Conservation (phyloP, 2,797 vertebrate species). For the Tachyglossus aculeatus region DNA sequence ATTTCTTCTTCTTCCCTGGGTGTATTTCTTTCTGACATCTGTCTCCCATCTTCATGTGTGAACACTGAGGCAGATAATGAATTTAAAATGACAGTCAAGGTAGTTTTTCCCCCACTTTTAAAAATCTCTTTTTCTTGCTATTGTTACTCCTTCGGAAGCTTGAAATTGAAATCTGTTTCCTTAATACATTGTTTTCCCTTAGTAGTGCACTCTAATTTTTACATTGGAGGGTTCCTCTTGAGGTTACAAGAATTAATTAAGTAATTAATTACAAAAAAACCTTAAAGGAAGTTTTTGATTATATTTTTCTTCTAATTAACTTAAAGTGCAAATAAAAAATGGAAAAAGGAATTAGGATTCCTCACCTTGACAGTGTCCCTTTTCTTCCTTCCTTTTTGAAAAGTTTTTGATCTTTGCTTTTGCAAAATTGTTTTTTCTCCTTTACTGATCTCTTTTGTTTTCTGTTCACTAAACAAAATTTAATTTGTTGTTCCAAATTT, state of each 20-base stretch:
- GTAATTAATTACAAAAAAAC: neutral
- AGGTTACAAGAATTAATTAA: neutral
- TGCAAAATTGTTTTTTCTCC: neutral
- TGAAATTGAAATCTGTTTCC: constrained; percentile 27
- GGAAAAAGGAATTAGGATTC: neutral
- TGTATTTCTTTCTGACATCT: constrained; percentile 38
- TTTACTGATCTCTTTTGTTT: neutral
- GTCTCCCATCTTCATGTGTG: constrained; percentile 24
- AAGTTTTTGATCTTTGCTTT: neutral
- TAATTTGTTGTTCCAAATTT: neutral
- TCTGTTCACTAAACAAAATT: neutral
- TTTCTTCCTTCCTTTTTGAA: constrained; percentile 1
- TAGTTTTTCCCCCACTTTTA: constrained; percentile 35
- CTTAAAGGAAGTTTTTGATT: constrained; percentile 11
- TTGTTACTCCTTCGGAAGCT: constrained; percentile 29
- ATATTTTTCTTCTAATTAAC: constrained; percentile 21
- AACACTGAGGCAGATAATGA: constrained; percentile 42
- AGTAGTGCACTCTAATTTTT: neutral
- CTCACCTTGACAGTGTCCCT: constrained; percentile 20
- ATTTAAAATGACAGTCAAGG: constrained; percentile 45
- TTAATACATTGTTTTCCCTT: neutral
- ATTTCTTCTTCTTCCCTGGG: constrained; percentile 38
- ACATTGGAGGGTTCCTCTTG: constrained; percentile 11
- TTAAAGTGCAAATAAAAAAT: no score
- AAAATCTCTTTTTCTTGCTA: constrained; percentile 37